phyloP scores from a whole-genome alignment of 2,113 vertebrate genomes.

The Rattus norvegicus region DNA sequence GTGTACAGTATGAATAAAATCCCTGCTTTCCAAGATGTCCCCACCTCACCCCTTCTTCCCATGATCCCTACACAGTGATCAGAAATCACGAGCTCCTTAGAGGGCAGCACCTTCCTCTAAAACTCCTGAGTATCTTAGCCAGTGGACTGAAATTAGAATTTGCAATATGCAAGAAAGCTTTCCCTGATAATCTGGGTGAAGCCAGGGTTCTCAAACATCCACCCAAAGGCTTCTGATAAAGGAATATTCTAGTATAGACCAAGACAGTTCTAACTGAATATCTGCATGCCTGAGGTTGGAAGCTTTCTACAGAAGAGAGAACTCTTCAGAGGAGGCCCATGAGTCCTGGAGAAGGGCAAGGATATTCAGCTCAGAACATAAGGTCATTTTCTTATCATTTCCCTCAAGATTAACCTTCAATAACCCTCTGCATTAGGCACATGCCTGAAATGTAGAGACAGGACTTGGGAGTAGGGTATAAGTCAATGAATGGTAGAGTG shows the following conservation, averaged over 20 bases:
- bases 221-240: neutral
- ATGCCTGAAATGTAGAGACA: neutral
- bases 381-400: neutral
- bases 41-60: neutral
- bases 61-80: neutral
- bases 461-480: neutral
- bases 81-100: neutral
- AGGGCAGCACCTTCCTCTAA: neutral
- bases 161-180: neutral
- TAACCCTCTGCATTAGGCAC: neutral
- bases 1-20: neutral
- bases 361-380: accelerated
- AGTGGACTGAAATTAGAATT: neutral
- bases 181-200: neutral
- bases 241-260: neutral
- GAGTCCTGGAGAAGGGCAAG: neutral
- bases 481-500: neutral
- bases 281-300: no score
- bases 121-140: neutral
- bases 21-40: neutral
- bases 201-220: neutral
- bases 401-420: neutral
- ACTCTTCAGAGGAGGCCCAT: neutral
- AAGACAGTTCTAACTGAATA: neutral
- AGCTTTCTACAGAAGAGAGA: neutral